Base-by-base conservation (phyloP, 2,797 vertebrate species). In the Rhynchotus rufescens region DNA sequence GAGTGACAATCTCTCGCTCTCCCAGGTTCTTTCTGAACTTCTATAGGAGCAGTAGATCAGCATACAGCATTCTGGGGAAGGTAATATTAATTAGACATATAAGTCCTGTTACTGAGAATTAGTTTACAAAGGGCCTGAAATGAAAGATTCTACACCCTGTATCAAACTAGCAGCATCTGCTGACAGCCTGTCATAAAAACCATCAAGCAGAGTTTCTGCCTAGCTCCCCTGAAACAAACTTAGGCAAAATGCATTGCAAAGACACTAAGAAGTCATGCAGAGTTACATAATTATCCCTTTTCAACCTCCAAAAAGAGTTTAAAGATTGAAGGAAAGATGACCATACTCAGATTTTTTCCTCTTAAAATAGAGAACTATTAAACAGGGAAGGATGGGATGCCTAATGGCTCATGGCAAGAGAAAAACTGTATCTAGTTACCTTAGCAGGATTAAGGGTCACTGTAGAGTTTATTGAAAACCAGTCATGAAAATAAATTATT, bases 401-500 rank as follows among this genome's bases (percentile, higher is more conserved):
- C 75, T 54, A 34, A 19, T 4, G 1, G n/a, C 67, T 78, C 32
- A 36, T 68, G 62, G 15, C 36, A 81, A 17, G 15, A 86, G 83
- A 88, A 42, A 68, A 77, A 93, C 60, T 61, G 28, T 34, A 34
- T 21, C 59, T 59, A 78, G 56, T 84, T 90, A 79, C 76, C 52
- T 42, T 5, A 44, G 68, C 36, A 66, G 28, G 22, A 79, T 81
- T 86, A 81, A 91, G 60, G 45, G 67, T 84, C 66, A 47, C 59
- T 79, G 45, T 47, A 86, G 54, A 89, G 59, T 62, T 85, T 83
- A 90, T 84, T 89, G 77, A 91, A 80, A 59, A 83, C 10, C n/a
- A 78, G 71, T 78, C 74, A 45, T 15, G 23, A 80, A 87, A 92
- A 94, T 80, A 85, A 85, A 86, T 94, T 87, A 92, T 89, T 92